Percentiles rank a stretch among this genome's conserved stretches.
Conservation (phyloP, 2,113 vertebrate species). For the Trematocara zebra region DNA sequence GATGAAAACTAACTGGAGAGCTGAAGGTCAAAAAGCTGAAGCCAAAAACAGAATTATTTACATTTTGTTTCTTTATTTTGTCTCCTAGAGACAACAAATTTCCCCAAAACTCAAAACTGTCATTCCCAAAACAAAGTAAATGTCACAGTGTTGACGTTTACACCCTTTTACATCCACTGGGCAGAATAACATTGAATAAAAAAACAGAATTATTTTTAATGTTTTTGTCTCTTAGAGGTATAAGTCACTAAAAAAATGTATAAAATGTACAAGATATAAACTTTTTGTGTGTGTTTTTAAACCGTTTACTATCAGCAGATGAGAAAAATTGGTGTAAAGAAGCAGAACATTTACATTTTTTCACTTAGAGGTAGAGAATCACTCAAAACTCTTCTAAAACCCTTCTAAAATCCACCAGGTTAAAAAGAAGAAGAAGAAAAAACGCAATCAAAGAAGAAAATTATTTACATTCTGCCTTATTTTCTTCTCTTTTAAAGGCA, state of each 20-base stretch:
- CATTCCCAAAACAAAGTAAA: background rate
- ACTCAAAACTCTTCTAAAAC: background rate
- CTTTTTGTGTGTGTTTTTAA: background rate
- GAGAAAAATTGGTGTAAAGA: background rate
- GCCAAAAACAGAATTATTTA: background rate
- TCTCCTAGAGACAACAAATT: background rate
- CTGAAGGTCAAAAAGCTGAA: background rate
- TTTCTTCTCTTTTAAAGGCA: background rate
- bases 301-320: background rate
- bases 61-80: background rate
- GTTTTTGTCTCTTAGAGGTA: background rate
- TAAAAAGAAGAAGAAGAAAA: background rate
- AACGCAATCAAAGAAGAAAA: accelerated
- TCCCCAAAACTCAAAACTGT: background rate
- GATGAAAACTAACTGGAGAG: background rate
- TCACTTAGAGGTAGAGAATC: background rate
- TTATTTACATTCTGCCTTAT: background rate
- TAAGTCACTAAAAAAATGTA: background rate
- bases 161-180: background rate
- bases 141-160: background rate
- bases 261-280: background rate
- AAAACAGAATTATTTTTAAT: background rate
- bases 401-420: background rate
- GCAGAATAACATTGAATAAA: background rate
- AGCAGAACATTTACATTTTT: background rate